Percentiles rank a stretch among this genome's conserved stretches.
Evolutionary conservation across 2,797 vertebrate species (phyloP).

Genomic region (Neosalanx taihuensis): DNA sequence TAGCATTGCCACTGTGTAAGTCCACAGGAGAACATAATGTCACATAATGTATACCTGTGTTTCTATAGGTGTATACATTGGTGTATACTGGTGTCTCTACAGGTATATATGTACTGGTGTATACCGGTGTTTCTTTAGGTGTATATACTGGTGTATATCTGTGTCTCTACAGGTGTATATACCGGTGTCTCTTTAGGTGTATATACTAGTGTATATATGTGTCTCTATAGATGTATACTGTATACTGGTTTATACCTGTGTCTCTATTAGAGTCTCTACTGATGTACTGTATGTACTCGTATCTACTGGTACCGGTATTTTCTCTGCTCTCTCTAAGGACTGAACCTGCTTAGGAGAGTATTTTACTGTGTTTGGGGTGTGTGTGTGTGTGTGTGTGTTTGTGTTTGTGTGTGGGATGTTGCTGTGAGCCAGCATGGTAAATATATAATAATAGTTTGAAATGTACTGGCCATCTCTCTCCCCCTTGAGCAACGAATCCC

Average conservation of each 20-base stretch:
- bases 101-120: too few species aligned
- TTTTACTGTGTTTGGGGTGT: neutral
- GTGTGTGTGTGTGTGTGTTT: neutral
- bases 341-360: neutral
- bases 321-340: neutral
- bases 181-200: neutral
- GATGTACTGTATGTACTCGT: neutral
- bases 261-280: neutral
- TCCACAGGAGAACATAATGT: too few species aligned
- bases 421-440: slow-evolving; percentile 53
- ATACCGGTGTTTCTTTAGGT: neutral
- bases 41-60: too few species aligned
- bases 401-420: slow-evolving; percentile 25
- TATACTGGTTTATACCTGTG: neutral
- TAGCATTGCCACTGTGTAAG: too few species aligned
- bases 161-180: neutral
- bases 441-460: slow-evolving; percentile 48
- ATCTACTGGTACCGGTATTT: neutral
- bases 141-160: neutral
- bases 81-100: too few species aligned
- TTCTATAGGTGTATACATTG: too few species aligned
- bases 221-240: neutral
- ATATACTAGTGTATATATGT: neutral
- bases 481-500: slow-evolving; percentile 43
- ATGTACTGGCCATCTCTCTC: slow-evolving; percentile 47